Base-by-base conservation (phyloP, 1,140 invertebrate species). In the Cyphomyrmex costatus region DNA sequence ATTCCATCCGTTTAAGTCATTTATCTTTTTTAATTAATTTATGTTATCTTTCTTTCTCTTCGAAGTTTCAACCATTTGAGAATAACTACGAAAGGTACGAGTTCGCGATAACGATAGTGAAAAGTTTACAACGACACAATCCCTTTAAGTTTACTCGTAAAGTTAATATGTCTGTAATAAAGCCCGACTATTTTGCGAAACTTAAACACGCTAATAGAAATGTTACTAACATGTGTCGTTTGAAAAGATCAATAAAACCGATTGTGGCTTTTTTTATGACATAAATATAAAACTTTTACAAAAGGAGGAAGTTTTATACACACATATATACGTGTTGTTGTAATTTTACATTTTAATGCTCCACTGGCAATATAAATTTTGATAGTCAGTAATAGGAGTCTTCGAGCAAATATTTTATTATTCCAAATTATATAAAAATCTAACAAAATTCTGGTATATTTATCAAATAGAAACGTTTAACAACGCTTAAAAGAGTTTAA, bases 61-160 rank as follows among this genome's bases (percentile, higher is more conserved):
- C 30, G 0, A 76, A 76, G 30, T 33, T 58, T 27, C 16, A 0
- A 10, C 14, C 3, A 63, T 63, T 78, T 63, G 24, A 78, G 49
- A 65, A 63, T 77, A 46, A 49, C 24, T 78, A 78, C 8, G 19
- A 63, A 63, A 77, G 49, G 24, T 49, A 19, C 30, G 51, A n/a
- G 5, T 63, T 30, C 10, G 10, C 58, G 16, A 63, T 63, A 60
- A 77, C 16, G 21, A 76, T 42, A 10, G 24, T 30, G 76, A 30
- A 78, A 78, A 65, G 36, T 78, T 78, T 46, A 78, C 58, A 49
- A 78, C 5, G 19, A 65, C 19, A 49, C 24, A 49, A 78, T 65
- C 27, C 24, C 19, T 65, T 65, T 27, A 60, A 78, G 42, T 78
- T 78, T 30, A 78, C 76, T 78, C 24, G 58, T 46, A 78, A 78